These are phyloP conservation scores for Therioaphis trifolii DNA, from an alignment of 2,888 invertebrate species.

Conservation along the genomic window DNA sequence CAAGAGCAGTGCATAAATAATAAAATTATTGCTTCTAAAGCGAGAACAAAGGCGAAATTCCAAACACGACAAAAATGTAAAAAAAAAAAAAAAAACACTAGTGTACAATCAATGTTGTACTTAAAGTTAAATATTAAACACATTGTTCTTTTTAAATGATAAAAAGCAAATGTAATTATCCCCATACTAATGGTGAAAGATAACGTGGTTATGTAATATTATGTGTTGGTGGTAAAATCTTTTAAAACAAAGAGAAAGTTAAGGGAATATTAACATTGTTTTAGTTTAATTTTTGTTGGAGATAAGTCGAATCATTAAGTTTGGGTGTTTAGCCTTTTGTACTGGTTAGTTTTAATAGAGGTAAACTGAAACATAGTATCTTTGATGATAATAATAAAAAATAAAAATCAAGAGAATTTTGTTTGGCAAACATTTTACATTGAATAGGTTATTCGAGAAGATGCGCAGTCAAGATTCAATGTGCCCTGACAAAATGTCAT, in stretches of 20 bases:
- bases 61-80: not conserved
- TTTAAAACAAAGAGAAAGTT: slow-evolving; percentile 9
- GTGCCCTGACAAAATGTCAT: not conserved
- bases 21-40: not conserved
- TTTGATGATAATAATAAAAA: not conserved
- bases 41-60: not conserved
- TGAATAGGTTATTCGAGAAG: not conserved
- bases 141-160: too few relatives aligned
- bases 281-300: not conserved
- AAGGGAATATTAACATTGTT: slow-evolving; percentile 1
- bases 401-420: not conserved
- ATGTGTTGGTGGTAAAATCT: not conserved
- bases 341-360: slow-evolving; percentile 1
- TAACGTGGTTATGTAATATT: too few relatives aligned
- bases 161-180: too few relatives aligned
- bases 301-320: slow-evolving; percentile 41
- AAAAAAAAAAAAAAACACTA: too few relatives aligned
- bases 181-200: too few relatives aligned
- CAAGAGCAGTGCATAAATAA: not conserved
- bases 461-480: not conserved
- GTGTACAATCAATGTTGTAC: too few relatives aligned
- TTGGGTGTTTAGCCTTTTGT: not conserved
- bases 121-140: too few relatives aligned
- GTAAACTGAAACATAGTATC: not conserved
- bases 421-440: not conserved